Conservation (phyloP, 2,113 vertebrate species). For the Poeciliopsis prolifica region DNA sequence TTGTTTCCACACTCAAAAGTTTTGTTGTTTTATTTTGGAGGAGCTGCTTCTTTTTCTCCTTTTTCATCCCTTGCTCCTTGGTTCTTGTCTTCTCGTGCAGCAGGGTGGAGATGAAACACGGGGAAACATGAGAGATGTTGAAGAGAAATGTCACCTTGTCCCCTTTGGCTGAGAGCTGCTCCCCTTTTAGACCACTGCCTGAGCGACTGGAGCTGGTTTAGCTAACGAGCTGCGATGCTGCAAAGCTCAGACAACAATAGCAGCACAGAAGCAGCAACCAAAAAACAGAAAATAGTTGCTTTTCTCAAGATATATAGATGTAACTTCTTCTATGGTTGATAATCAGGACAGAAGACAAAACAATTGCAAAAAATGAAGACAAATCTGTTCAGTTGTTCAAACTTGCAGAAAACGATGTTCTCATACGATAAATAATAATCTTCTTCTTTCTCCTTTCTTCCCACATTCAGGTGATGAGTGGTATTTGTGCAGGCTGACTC, state of each 20-base stretch:
- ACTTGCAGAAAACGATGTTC: not conserved
- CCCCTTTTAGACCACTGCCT: constrained; percentile 23
- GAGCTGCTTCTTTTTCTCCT: constrained; percentile 29
- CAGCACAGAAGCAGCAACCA: constrained; percentile 1
- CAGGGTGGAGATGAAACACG: constrained; percentile 35
- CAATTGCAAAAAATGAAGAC: not conserved
- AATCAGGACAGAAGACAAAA: not conserved
- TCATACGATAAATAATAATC: not conserved
- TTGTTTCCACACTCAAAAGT: constrained; percentile 62
- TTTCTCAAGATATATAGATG: not conserved
- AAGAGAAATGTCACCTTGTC: constrained; percentile 62
- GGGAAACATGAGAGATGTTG: constrained; percentile 36
- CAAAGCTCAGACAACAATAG: constrained; percentile 30
- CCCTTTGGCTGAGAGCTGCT: constrained; percentile 57
- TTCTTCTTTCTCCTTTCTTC: not conserved
- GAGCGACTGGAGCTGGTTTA: constrained; percentile 27
- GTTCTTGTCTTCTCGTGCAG: constrained; percentile 19
- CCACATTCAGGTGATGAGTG: constrained; percentile 82
- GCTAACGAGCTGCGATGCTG: constrained; percentile 38
- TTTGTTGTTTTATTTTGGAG: constrained; percentile 59
- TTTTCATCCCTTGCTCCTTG: constrained; percentile 23
- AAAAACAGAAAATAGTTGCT: constrained; percentile 11
- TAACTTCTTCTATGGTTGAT: not conserved
- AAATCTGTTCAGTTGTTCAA: not conserved
- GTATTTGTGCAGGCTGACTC: constrained; percentile 85